These are phyloP conservation scores for Himalopsyche kuldschensis DNA, from an alignment of 2,888 invertebrate genomes.

Conservation along the genomic window DNA sequence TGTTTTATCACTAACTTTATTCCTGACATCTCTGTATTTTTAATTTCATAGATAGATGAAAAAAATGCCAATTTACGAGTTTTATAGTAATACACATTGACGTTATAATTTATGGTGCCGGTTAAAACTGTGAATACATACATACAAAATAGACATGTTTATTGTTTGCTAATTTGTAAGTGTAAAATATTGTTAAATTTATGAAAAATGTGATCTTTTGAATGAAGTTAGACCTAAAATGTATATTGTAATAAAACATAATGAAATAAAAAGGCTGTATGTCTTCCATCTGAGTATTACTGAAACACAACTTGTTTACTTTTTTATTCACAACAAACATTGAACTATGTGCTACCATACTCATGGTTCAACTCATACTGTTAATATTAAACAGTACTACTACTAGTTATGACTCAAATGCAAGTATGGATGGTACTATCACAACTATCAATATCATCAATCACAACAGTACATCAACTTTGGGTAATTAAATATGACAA, in stretches of 20 bases:
- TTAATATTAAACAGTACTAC: too few species aligned
- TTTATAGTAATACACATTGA: not conserved
- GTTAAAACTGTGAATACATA: not conserved
- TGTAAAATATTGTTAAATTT: not conserved
- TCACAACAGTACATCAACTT: too few species aligned
- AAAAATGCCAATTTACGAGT: not conserved
- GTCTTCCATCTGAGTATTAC: constrained; percentile 1
- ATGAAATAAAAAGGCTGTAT: not conserved
- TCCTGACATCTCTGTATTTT: not conserved
- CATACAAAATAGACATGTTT: not conserved
- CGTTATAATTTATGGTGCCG: not conserved
- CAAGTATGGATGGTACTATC: too few species aligned
- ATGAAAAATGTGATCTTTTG: constrained; percentile 1
- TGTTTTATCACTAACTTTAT: not conserved
- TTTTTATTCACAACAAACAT: too few species aligned
- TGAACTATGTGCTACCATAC: too few species aligned
- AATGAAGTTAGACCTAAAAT: not conserved
- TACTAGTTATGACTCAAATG: too few species aligned
- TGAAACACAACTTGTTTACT: not conserved
- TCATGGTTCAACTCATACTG: too few species aligned
- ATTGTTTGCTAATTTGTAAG: not conserved
- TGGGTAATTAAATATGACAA: too few species aligned
- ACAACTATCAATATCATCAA: too few species aligned
- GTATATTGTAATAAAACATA: not conserved
- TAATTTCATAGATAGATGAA: not conserved